phyloP scores from a whole-genome alignment of 1,140 invertebrate species.

The Drosophila neocordata region DNA sequence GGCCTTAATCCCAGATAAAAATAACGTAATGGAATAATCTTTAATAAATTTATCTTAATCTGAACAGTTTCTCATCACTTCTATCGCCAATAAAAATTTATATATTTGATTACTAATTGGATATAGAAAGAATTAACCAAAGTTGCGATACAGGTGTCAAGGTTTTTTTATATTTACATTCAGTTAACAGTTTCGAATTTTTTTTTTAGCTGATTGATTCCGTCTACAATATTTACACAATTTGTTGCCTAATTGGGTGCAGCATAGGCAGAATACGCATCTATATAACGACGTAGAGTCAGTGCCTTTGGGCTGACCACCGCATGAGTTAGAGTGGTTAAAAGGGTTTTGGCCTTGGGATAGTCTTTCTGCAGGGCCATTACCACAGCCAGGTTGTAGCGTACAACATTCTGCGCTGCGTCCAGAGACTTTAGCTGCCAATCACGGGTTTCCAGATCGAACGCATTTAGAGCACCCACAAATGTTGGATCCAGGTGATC shows the following conservation, averaged over 20 bases:
- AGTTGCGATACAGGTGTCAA: slow-evolving; percentile 38
- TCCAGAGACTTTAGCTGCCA: slow-evolving; percentile 89
- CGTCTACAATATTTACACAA: slow-evolving; percentile 68
- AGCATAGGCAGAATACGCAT: slow-evolving; percentile 70
- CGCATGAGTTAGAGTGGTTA: slow-evolving; percentile 88
- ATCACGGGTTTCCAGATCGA: slow-evolving; percentile 82
- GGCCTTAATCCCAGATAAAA: too few relatives aligned
- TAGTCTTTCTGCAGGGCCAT: slow-evolving; percentile 90
- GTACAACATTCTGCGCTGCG: slow-evolving; percentile 87
- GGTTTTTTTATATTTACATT: slow-evolving; percentile 66
- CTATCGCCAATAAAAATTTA: too few relatives aligned
- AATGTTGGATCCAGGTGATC: slow-evolving; percentile 92
- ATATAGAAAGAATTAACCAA: neutral
- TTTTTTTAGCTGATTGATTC: slow-evolving; percentile 37
- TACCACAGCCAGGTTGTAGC: slow-evolving; percentile 92
- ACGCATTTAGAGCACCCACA: slow-evolving; percentile 84
- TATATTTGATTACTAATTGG: neutral
- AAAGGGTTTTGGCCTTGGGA: slow-evolving; percentile 88
- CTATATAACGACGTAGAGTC: slow-evolving; percentile 86
- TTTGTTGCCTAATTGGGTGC: slow-evolving; percentile 61
- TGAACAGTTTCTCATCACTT: too few relatives aligned
- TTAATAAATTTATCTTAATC: too few relatives aligned
- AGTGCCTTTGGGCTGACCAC: slow-evolving; percentile 86
- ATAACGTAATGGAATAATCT: too few relatives aligned
- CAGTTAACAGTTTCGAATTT: slow-evolving; percentile 24